These are phyloP conservation scores for Acanthurus lineatus DNA, from an alignment of 2,797 vertebrate species.

Conservation along the genomic window DNA sequence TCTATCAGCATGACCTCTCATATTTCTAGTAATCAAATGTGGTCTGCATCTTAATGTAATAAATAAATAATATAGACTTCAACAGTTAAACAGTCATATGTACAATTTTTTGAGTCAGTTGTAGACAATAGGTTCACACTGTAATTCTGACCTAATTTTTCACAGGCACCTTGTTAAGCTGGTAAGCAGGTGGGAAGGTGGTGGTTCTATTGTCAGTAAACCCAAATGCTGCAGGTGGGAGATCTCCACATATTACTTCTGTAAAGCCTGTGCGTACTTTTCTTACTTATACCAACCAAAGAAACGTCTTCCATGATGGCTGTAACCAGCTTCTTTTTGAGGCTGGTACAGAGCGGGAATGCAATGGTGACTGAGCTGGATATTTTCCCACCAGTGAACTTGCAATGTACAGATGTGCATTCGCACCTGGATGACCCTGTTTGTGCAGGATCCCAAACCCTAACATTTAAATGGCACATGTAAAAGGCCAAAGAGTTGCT, in stretches of 20 bases:
- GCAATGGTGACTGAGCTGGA: background rate
- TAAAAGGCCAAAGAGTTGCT: background rate
- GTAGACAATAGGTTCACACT: constrained; percentile 13
- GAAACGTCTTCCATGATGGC: background rate
- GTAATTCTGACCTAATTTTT: constrained; percentile 14
- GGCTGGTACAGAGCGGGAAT: background rate
- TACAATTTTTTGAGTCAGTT: constrained; percentile 17
- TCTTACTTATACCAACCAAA: constrained; percentile 7
- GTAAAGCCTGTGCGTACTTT: constrained; percentile 17
- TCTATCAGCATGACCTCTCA: constrained; percentile 6
- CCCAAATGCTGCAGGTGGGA: constrained; percentile 42
- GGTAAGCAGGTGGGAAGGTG: constrained; percentile 49
- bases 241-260: constrained; percentile 18
- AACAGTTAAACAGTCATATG: background rate
- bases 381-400: constrained; percentile 4
- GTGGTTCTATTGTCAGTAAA: constrained; percentile 34
- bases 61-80: background rate
- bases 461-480: background rate
- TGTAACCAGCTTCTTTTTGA: no score
- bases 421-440: constrained; percentile 8
- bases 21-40: background rate
- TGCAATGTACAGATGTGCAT: constrained; percentile 10
- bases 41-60: background rate
- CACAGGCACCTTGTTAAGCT: constrained; percentile 29
- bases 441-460: constrained; percentile 2